Base-by-base conservation (phyloP, 2,888 invertebrate genomes). In the Mellilla xanthometata region DNA sequence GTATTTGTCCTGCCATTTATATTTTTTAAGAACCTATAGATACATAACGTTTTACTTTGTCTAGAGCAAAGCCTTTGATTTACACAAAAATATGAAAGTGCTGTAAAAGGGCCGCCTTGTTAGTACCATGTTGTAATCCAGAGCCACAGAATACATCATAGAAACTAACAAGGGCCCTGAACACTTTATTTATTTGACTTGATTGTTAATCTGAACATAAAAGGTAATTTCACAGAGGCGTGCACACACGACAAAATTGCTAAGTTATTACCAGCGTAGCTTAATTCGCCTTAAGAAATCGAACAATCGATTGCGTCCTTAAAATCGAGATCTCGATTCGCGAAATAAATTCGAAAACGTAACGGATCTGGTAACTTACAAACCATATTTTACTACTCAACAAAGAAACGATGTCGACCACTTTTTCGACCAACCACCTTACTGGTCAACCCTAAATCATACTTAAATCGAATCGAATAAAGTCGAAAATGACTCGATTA, bases 261-360 rank as follows among this genome's bases (percentile, higher is more conserved):
- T 24, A 38, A 29, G 34, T 24, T 42, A 48, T 50, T 10, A 39
- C 30, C 49, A 36, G 35, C 19, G 33, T 38, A 32, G 43, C 46
- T 51, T 53, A 41, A 47, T 53, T 51, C 44, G 29, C 32, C 36
- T 41, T 34, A 44, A 53, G 52, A 49, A 49, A 49, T 51, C 52
- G 51, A 57, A 51, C 49, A 57, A 55, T 60, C 59, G 49, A 36
- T 52, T 60, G 51, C 56, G 58, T 43, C 59, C 54, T 58, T 56
- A 62, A 62, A 63, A 62, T 61, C 57, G 55, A 60, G 60, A 66
- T 63, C 64, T 56, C 58, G 61, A 59, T 62, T 54, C 63, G 51
- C 54, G 41, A 63, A 65, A 67, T 66, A 66, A 67, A 70, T 67
- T 62, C 58, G 54, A 54, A 48, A 39, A 53, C 43, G 52, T 61